phyloP scores from a whole-genome alignment of 2,888 invertebrate species.

The Disparrhopalites patrizii region DNA sequence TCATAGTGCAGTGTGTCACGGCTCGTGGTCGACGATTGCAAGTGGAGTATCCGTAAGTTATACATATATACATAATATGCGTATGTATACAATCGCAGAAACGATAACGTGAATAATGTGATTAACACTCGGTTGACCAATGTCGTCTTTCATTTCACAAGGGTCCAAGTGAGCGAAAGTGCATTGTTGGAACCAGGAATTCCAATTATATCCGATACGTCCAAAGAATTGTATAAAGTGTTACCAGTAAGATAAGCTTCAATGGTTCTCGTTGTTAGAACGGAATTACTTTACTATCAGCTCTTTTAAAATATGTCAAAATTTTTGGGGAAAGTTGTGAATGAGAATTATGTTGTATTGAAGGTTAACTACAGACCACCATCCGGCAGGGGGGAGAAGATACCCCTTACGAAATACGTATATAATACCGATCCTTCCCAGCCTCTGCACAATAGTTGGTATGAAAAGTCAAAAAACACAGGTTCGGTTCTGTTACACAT shows the following conservation, averaged over 20 bases:
- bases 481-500: too few relatives aligned
- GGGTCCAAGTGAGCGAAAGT: neutral
- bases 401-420: constrained; percentile 37
- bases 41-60: constrained; percentile 17
- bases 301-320: too few relatives aligned
- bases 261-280: too few relatives aligned
- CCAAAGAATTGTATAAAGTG: neutral
- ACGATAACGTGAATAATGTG: too few relatives aligned
- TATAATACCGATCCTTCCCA: constrained; percentile 38
- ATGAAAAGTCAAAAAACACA: constrained; percentile 30
- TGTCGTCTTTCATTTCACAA: neutral
- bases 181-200: neutral
- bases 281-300: too few relatives aligned
- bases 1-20: constrained; percentile 20
- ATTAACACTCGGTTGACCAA: too few relatives aligned
- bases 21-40: constrained; percentile 4
- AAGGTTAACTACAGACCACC: constrained; percentile 43
- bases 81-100: too few relatives aligned
- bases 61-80: too few relatives aligned
- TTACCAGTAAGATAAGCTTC: neutral
- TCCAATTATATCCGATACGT: neutral
- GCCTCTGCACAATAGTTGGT: constrained; percentile 24
- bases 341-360: neutral
- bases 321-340: neutral
- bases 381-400: constrained; percentile 28